A percentile compares a stretch with the other conserved stretches of the same genome.
Evolutionary conservation across 2,113 vertebrate genomes (phyloP).

Genomic region (Aleadryas rufinucha): DNA sequence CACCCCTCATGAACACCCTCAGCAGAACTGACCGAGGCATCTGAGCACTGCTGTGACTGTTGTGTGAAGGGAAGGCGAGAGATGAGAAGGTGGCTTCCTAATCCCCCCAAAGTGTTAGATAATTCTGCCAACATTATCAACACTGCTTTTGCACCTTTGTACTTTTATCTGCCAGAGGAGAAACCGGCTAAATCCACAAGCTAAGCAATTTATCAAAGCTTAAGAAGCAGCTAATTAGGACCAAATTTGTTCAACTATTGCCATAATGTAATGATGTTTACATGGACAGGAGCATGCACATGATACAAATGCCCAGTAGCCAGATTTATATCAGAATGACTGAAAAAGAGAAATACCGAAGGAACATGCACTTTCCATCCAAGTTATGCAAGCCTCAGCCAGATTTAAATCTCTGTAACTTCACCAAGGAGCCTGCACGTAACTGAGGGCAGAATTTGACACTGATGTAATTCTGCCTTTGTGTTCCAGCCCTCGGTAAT

Average conservation of each 20-base stretch:
- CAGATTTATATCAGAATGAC: background rate
- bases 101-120: background rate
- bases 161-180: background rate
- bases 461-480: constrained; percentile 21
- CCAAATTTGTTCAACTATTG: background rate
- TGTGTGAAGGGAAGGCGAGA: background rate
- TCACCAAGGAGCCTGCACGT: background rate
- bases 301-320: background rate
- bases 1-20: background rate
- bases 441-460: constrained; percentile 8
- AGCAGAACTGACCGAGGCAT: background rate
- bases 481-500: background rate
- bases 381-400: background rate
- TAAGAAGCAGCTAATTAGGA: background rate
- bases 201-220: background rate
- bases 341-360: background rate
- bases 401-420: background rate
- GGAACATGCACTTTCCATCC: background rate
- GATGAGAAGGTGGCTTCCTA: background rate
- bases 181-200: background rate
- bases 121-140: background rate
- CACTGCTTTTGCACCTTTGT: background rate
- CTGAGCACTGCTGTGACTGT: background rate
- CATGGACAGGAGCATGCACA: background rate
- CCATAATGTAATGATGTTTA: too few species aligned